Evolutionary conservation across 2,113 vertebrate genomes (phyloP), one percentile per base, ranked within the genome.

Genomic region (Callionymus lyra): DNA sequence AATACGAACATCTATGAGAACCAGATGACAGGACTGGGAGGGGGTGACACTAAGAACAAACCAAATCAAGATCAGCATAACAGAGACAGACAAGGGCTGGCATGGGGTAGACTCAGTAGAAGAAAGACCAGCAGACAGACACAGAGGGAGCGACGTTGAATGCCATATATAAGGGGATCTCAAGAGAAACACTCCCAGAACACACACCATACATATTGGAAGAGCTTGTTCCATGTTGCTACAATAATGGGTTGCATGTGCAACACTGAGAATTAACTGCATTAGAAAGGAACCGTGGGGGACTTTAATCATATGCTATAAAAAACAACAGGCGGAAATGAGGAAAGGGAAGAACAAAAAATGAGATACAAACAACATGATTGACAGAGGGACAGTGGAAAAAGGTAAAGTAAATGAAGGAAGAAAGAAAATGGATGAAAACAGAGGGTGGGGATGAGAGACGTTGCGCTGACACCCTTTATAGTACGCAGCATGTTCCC

Each of bases 1-100:
- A 64, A 70, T 62, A 74, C 59, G 27, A 48, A 56, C 54, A 65
- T 51, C 75, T 62, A 76, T 68, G 69, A 70, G 65, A 63, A 67
- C 67, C 69, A 72, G 50, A 77, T 72, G 67, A 79, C 67, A 74
- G 47, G 55, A 11, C 21, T 2, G 49, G 36, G 51, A 53, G 49
- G 42, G 33, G 50, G 39, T 6, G 4, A 63, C 54, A 39, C 9
- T 2, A 17, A 12, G 31, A 42, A 36, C 6, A 16, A 51, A 54
- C 50, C 35, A 27, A 58, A 56, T 59, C 52, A 35, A 52, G 53
- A 59, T 58, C 59, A 63, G 31, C 49, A 33, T 31, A 53, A 59
- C 43, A 46, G 38, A 65, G 52, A 12, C 38, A 58, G 50, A 56
- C 46, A 44, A 13, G 27, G 44, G 50, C 35, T 34, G 50, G 42